Evolutionary conservation across 2,113 vertebrate genomes (phyloP).

Genomic region (Glaucomys volans): DNA sequence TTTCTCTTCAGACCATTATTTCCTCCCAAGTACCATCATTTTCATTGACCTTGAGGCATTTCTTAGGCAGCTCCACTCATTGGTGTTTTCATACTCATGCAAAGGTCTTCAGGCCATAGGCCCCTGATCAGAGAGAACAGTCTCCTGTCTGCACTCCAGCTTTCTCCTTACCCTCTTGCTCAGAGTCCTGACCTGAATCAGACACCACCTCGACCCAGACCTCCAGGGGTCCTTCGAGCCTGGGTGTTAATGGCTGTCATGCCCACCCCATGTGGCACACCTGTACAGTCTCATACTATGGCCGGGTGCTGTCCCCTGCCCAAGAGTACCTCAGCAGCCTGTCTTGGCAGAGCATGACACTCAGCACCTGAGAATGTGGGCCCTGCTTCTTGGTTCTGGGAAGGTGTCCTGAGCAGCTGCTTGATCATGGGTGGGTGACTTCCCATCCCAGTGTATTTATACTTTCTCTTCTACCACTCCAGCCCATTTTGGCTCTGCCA

Average conservation of each 20-base stretch:
- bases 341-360: neutral
- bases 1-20: neutral
- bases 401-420: neutral
- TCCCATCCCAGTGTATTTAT: neutral
- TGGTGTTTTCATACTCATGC: neutral
- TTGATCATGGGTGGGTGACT: neutral
- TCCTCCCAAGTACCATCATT: neutral
- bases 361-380: neutral
- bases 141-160: neutral
- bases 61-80: neutral
- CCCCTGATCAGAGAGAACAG: neutral
- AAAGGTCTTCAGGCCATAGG: neutral
- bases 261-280: neutral
- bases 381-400: neutral
- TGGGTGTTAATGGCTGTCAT: neutral
- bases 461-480: neutral
- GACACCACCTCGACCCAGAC: neutral
- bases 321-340: neutral
- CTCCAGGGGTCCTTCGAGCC: neutral
- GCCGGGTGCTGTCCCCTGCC: neutral
- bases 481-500: neutral
- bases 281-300: neutral
- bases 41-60: neutral
- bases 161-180: neutral
- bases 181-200: neutral